Evolutionary conservation across 2,797 vertebrate genomes (phyloP).

Genomic region (Characodon lateralis): DNA sequence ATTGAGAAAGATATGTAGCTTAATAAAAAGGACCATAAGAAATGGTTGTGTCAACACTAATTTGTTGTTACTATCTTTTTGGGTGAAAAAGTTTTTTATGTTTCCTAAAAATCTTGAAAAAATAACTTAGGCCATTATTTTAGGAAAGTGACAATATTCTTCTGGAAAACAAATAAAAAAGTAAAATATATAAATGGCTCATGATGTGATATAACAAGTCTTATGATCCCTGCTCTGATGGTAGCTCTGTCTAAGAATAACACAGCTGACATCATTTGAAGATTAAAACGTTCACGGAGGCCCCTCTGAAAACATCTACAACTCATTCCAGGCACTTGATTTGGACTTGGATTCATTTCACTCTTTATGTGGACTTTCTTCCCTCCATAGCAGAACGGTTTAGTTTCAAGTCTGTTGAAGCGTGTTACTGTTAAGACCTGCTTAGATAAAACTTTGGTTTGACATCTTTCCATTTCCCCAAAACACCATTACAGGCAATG

Average conservation of each 20-base stretch:
- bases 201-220: conserved; percentile 43
- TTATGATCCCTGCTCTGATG: conserved; percentile 51
- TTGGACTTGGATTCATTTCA: conserved; percentile 42
- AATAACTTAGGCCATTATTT: too few species aligned
- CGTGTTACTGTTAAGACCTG: conserved; percentile 40
- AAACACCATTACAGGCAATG: conserved; percentile 27
- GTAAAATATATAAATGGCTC: conserved; percentile 49
- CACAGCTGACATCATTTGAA: conserved; percentile 57
- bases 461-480: conserved; percentile 11
- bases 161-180: conserved; percentile 60
- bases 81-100: too few species aligned
- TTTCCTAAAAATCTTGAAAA: too few species aligned
- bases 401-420: conserved; percentile 1
- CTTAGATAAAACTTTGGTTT: conserved; percentile 60
- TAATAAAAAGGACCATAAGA: too few species aligned
- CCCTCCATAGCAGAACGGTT: conserved; percentile 7
- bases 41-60: too few species aligned
- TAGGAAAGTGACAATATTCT: conserved; percentile 1
- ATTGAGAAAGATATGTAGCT: too few species aligned
- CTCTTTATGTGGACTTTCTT: conserved; percentile 1
- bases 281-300: conserved; percentile 45
- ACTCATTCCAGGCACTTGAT: conserved; percentile 68
- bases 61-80: too few species aligned
- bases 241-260: conserved; percentile 57
- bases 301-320: conserved; percentile 38